Evolutionary conservation across 2,797 vertebrate species (phyloP).

Genomic region (Channallabes apus): DNA sequence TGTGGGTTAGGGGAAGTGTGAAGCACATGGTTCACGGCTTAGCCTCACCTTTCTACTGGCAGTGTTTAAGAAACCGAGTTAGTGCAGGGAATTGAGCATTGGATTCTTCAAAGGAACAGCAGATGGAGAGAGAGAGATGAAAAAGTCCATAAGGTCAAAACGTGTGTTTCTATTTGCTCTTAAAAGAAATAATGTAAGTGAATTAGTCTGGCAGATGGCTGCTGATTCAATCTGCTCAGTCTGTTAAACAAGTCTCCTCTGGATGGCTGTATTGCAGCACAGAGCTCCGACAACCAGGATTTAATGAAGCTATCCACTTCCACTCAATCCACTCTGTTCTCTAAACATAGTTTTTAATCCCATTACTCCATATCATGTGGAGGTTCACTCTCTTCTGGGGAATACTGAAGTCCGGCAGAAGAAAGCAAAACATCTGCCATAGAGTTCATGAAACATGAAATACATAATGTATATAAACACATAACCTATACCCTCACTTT

Average conservation of each 20-base stretch:
- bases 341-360: background rate
- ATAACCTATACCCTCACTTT: background rate
- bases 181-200: conserved; percentile 47
- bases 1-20: conserved; percentile 50
- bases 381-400: background rate
- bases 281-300: conserved; percentile 4
- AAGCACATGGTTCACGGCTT: conserved; percentile 58
- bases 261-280: conserved; percentile 22
- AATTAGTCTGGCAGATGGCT: conserved; percentile 48
- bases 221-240: conserved; percentile 47
- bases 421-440: conserved; percentile 5
- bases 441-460: background rate
- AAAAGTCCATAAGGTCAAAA: conserved; percentile 45
- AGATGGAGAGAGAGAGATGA: conserved; percentile 12
- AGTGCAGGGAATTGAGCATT: conserved; percentile 17
- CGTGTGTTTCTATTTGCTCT: conserved; percentile 46
- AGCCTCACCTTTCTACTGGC: conserved; percentile 38
- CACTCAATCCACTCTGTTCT: conserved; percentile 18
- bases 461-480: background rate
- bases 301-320: conserved; percentile 30
- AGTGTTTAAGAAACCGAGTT: conserved; percentile 36
- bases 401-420: background rate
- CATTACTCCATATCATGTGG: background rate
- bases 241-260: conserved; percentile 46
- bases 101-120: conserved; percentile 32